Evolutionary conservation across 2,888 invertebrate genomes (phyloP), one percentile per base, ranked within the genome.

Genomic region (Melinaea marsaeus): DNA sequence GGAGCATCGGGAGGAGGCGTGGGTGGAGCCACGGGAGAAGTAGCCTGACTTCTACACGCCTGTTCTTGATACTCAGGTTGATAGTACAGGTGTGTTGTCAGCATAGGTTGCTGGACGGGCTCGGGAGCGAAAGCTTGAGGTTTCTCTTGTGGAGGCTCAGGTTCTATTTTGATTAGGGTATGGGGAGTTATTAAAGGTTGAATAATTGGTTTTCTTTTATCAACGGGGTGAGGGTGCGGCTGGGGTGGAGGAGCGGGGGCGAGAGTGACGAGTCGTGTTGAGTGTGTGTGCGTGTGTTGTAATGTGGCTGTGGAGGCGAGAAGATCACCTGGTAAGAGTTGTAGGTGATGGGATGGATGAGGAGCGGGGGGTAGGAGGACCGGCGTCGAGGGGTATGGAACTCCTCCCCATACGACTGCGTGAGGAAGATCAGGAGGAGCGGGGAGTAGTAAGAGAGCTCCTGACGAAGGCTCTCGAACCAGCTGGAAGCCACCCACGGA

Each of bases 401-500:
- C 92, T 74, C 94, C 93, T 48, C 95, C 95, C 95, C 95, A 95
- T 32, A 95, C 93, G 55, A 95, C 94, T 0, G 95, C 92, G 79
- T 95, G 94, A 69, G 94, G 94, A 69, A 95, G 88, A 76, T 94
- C 94, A 2, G 84, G 94, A 56, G 95, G 93, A 47, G 95, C 92
- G 56, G 96, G 96, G 73, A 96, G 92, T 69, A 96, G 93, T 70
- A 96, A 92, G 67, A 96, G 91, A 73, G 96, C 96, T 56, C 97
- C 97, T 3, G 95, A 95, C 33, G 95, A 92, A 42, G 97, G 95
- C 81, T 97, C 97, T 69, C 97, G 93, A 59, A 96, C 95, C 77
- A 97, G 92, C 86, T 97, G 97, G 85, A 95, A 95, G 64, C 97
- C 97, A 65, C 95, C 94, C 64, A 95, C 79, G 91, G 94, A 90